Evolutionary conservation across 2,888 invertebrate species (phyloP).

Genomic region (Lasioglossum calceatum): DNA sequence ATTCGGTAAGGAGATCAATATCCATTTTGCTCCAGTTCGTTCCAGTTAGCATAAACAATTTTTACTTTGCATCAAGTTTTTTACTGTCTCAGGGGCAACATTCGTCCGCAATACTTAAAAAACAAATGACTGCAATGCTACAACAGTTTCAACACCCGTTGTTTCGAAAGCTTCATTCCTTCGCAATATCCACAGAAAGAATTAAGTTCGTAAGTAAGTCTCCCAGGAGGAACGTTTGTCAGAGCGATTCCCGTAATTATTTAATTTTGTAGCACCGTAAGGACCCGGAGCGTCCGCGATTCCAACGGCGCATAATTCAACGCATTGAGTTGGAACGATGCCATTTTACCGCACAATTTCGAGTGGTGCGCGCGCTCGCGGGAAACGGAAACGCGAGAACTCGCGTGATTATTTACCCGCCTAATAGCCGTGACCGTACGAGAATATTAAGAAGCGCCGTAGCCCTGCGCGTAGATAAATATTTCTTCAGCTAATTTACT

Average conservation of each 20-base stretch:
- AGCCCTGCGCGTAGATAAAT: constrained; percentile 1
- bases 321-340: constrained; percentile 62
- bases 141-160: background rate
- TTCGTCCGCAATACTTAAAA: too few species aligned
- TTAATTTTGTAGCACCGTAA: constrained; percentile 45
- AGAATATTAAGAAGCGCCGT: constrained; percentile 42
- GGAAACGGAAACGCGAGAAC: constrained; percentile 36
- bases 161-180: background rate
- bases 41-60: background rate
- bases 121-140: background rate
- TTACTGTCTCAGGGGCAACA: background rate
- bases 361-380: constrained; percentile 16
- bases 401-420: constrained; percentile 54
- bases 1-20: too few species aligned
- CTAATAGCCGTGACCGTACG: constrained; percentile 38
- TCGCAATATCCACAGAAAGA: background rate
- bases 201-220: background rate
- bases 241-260: constrained; percentile 41
- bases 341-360: constrained; percentile 56
- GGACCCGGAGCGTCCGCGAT: constrained; percentile 23
- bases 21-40: background rate
- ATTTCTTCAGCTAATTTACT: constrained; percentile 22
- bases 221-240: background rate
- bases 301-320: constrained; percentile 52
- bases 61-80: background rate